Conservation (phyloP, 2,888 invertebrate species). For the Coelinius sp. region DNA sequence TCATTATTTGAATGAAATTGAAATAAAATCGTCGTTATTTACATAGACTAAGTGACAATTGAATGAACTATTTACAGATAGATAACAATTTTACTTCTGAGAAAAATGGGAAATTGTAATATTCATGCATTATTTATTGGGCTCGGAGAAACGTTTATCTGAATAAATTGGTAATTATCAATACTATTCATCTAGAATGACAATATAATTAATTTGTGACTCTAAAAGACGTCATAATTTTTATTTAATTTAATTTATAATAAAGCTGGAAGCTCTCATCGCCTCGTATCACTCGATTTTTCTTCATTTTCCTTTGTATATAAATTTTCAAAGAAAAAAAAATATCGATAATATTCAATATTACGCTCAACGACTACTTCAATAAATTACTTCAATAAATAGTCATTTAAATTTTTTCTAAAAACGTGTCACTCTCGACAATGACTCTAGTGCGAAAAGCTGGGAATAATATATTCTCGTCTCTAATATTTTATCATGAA, state of each 20-base stretch:
- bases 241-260: constrained; percentile 14
- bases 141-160: constrained; percentile 9
- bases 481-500: neutral
- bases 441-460: constrained; percentile 10
- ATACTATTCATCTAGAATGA: neutral
- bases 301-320: neutral
- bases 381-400: constrained; percentile 18
- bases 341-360: neutral
- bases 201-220: neutral
- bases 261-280: constrained; percentile 25
- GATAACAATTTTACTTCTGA: constrained; percentile 3
- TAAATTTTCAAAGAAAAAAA: constrained; percentile 1
- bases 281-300: constrained; percentile 13
- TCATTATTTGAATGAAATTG: constrained; percentile 5
- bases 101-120: neutral
- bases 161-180: neutral
- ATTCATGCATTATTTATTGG: constrained; percentile 16
- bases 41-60: constrained; percentile 14
- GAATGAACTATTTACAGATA: constrained; percentile 18
- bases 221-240: constrained; percentile 10
- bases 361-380: neutral
- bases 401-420: constrained; percentile 2
- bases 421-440: constrained; percentile 1
- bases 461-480: constrained; percentile 7
- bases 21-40: constrained; percentile 12